Percentiles rank a stretch among this genome's conserved stretches.
Evolutionary conservation across 2,113 vertebrate species (phyloP).

Genomic region (Neomonachus schauinslandi): DNA sequence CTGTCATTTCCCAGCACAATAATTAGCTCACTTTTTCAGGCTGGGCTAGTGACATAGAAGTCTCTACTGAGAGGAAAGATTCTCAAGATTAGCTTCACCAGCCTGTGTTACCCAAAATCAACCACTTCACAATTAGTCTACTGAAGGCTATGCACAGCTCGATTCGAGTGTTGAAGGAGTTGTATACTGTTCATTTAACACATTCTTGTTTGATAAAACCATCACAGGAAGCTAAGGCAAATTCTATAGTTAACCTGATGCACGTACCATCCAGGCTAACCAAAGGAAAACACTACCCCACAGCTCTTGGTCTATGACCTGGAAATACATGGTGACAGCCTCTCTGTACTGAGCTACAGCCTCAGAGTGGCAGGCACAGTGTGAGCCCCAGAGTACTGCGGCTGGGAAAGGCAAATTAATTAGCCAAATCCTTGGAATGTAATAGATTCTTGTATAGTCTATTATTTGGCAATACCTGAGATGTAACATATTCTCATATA

Average conservation of each 20-base stretch:
- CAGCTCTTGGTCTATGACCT: background rate
- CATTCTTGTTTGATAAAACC: background rate
- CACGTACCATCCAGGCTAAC: background rate
- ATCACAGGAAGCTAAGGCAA: background rate
- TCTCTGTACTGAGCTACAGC: background rate
- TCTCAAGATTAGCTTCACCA: background rate
- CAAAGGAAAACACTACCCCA: background rate
- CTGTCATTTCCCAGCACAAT: conserved; percentile 43
- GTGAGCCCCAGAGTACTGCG: background rate
- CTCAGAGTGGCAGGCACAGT: background rate
- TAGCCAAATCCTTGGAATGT: background rate
- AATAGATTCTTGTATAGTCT: too few relatives aligned
- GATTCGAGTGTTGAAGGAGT: background rate
- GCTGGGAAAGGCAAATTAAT: background rate
- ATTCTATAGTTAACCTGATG: background rate
- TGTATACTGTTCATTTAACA: background rate
- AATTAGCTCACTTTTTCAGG: conserved; percentile 1
- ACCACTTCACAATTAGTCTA: background rate
- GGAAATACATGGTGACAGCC: rapidly evolving
- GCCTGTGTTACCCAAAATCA: background rate
- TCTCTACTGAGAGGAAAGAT: background rate
- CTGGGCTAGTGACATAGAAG: background rate
- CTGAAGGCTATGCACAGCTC: background rate
- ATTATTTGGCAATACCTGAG: background rate
- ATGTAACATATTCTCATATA: background rate